Evolutionary conservation across 1,140 invertebrate genomes (phyloP).

Genomic region (Psilanteris sp.): DNA sequence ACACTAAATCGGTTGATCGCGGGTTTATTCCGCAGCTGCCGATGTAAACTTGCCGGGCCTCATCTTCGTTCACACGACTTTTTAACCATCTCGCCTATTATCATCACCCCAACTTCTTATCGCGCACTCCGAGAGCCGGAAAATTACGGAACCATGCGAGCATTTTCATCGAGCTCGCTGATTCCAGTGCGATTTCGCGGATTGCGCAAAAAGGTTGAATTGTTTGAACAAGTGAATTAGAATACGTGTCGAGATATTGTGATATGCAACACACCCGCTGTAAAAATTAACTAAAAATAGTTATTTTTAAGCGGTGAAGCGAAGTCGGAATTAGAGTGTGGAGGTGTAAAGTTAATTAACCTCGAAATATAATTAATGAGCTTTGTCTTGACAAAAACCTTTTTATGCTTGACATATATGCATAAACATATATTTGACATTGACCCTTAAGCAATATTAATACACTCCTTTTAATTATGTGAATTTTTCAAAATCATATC

Average conservation of each 20-base stretch:
- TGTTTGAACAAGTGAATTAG: conserved; percentile 3
- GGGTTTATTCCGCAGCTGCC: conserved; percentile 70
- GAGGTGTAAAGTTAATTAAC: conserved; percentile 48
- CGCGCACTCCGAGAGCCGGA: conserved; percentile 6
- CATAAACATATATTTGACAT: too few species aligned
- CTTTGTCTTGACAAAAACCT: too few species aligned
- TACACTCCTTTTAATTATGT: too few species aligned
- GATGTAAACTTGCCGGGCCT: conserved; percentile 4
- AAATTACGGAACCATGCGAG: conserved; percentile 4
- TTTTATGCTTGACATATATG: too few species aligned
- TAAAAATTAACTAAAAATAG: conserved; percentile 2
- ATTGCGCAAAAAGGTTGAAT: conserved; percentile 11
- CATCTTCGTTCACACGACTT: conserved; percentile 33
- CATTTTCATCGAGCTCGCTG: too few species aligned
- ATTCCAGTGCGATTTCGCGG: too few species aligned
- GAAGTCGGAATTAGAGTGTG: too few species aligned
- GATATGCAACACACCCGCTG: too few species aligned
- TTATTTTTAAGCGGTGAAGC: not conserved
- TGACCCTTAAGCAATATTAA: too few species aligned
- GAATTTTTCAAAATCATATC: too few species aligned
- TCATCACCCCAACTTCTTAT: conserved; percentile 11
- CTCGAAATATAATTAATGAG: conserved; percentile 47
- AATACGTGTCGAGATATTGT: too few species aligned
- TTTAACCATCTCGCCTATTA: conserved; percentile 15
- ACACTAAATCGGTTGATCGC: conserved; percentile 78